Evolutionary conservation across 2,113 vertebrate species (phyloP).

Genomic region (Lipophrys pholis): DNA sequence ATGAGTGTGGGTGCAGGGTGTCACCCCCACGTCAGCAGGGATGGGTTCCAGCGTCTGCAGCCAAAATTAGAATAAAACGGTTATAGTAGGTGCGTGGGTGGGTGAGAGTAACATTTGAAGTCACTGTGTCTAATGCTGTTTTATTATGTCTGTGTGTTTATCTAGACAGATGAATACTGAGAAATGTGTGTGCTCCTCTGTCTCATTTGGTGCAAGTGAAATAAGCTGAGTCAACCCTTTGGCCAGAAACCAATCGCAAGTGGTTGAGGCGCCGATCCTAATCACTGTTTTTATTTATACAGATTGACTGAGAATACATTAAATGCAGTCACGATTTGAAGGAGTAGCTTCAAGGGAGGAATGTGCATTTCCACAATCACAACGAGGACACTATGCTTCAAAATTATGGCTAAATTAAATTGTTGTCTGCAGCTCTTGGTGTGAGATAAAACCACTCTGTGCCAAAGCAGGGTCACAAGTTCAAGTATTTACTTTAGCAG

Average conservation of each 20-base stretch:
- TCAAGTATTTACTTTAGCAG: constrained; percentile 1
- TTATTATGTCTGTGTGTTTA: too few relatives aligned
- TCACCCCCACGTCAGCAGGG: too few relatives aligned
- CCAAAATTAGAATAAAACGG: too few relatives aligned
- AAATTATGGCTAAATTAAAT: constrained; percentile 11
- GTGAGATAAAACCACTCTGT: constrained; percentile 9
- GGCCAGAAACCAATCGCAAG: neutral
- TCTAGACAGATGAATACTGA: too few relatives aligned
- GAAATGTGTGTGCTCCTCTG: neutral
- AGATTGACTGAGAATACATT: neutral
- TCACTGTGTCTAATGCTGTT: too few relatives aligned
- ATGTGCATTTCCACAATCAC: neutral
- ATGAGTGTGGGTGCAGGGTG: too few relatives aligned
- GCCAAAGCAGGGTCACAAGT: constrained; percentile 14
- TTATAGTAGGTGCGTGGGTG: too few relatives aligned
- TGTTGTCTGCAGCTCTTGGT: neutral
- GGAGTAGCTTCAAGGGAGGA: neutral
- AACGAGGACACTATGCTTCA: constrained; percentile 3
- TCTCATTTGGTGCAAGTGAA: neutral
- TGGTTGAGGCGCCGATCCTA: neutral
- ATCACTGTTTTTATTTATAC: constrained; percentile 20
- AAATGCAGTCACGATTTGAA: constrained; percentile 9
- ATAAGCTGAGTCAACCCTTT: neutral
- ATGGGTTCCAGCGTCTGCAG: too few relatives aligned
- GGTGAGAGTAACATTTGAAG: too few relatives aligned